Conservation (phyloP, 2,888 invertebrate genomes). For the Dryobotodes eremita region DNA sequence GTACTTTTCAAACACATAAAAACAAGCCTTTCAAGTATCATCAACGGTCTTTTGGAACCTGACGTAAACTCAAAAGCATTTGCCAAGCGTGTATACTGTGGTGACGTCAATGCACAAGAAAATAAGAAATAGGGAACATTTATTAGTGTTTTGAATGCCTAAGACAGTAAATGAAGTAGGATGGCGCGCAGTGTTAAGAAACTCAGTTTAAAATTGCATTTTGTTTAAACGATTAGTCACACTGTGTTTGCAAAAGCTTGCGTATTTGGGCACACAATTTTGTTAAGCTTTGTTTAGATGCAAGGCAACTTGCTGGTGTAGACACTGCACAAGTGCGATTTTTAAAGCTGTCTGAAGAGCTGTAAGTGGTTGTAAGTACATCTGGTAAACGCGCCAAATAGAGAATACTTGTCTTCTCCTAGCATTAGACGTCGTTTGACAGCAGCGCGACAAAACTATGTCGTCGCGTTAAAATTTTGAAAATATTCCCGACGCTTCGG, state of each 20-base stretch:
- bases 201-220: neutral
- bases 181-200: neutral
- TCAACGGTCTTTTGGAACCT: neutral
- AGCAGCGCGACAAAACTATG: neutral
- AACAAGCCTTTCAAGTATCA: neutral
- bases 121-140: neutral
- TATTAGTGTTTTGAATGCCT: constrained; percentile 1
- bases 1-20: neutral
- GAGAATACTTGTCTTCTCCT: constrained; percentile 8
- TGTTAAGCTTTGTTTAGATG: neutral
- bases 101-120: neutral
- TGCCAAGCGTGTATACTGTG: constrained; percentile 11
- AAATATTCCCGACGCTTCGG: neutral
- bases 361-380: neutral
- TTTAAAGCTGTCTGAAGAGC: neutral
- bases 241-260: constrained; percentile 1
- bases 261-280: neutral
- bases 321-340: neutral
- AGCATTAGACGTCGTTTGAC: neutral
- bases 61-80: neutral
- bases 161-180: neutral
- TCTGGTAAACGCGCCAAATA: neutral
- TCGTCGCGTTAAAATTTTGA: too few species aligned
- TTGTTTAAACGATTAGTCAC: neutral
- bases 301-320: constrained; percentile 6